These are phyloP conservation scores for Agrilus biguttatus DNA, from an alignment of 2,888 invertebrate species.

Conservation along the genomic window DNA sequence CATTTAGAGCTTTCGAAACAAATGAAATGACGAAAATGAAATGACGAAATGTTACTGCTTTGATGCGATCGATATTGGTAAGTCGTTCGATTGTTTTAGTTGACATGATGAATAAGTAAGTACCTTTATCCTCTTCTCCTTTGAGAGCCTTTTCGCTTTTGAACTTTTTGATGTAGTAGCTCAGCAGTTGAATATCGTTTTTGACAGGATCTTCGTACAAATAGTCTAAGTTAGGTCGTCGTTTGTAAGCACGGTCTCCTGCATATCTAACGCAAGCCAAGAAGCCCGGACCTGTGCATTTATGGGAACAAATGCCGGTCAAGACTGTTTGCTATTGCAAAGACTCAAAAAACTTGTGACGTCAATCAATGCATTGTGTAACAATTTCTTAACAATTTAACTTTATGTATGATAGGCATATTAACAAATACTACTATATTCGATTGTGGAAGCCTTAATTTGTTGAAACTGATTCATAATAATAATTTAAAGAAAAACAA, in stretches of 20 bases:
- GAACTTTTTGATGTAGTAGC: slow-evolving; percentile 69
- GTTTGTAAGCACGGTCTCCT: slow-evolving; percentile 63
- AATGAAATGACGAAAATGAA: neutral
- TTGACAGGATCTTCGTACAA: slow-evolving; percentile 58
- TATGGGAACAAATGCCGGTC: neutral
- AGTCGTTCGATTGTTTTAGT: neutral
- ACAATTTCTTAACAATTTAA: no score
- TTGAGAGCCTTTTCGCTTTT: slow-evolving; percentile 34
- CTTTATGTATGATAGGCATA: no score
- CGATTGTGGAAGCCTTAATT: no score
- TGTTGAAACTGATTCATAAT: no score
- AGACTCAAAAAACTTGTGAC: no score
- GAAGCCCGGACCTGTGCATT: slow-evolving; percentile 55
- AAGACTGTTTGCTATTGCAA: no score
- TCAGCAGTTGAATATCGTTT: slow-evolving; percentile 74
- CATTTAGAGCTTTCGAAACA: no score
- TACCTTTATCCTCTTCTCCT: slow-evolving; percentile 11
- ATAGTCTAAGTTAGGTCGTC: slow-evolving; percentile 45
- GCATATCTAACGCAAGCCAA: slow-evolving; percentile 74
- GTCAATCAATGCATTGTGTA: no score
- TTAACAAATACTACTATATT: no score
- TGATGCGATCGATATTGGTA: neutral
- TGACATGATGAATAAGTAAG: slow-evolving; percentile 3
- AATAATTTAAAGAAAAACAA: no score
- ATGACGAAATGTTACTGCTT: neutral